These are phyloP conservation scores for Campylomormyrus tamandua DNA, from an alignment of 2,113 vertebrate species.

Conservation along the genomic window DNA sequence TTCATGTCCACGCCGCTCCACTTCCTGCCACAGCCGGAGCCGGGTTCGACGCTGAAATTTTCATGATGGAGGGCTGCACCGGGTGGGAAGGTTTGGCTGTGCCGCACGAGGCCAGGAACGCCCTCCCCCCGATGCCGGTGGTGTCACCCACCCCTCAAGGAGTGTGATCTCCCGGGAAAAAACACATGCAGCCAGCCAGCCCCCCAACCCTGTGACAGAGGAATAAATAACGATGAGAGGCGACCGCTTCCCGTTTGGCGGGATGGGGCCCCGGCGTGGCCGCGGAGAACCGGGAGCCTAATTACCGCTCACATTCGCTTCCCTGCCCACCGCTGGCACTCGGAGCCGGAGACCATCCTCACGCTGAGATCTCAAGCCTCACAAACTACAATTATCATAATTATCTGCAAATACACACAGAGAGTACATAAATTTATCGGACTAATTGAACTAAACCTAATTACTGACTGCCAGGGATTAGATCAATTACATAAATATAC, in stretches of 20 bases:
- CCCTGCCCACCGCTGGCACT: neutral
- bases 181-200: neutral
- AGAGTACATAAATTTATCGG: neutral
- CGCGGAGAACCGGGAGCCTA: neutral
- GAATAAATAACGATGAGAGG: constrained; percentile 25
- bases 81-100: constrained; percentile 16
- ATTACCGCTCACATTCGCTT: neutral
- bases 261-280: neutral
- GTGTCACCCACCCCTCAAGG: constrained; percentile 40
- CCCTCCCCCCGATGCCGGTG: constrained; percentile 32
- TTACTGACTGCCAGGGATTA: constrained; percentile 2
- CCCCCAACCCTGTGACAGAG: constrained; percentile 2
- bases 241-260: constrained; percentile 6
- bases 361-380: neutral
- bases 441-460: constrained; percentile 9
- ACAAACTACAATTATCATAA: neutral
- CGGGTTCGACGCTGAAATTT: constrained; percentile 29
- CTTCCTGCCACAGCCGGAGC: constrained; percentile 21
- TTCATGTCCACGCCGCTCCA: constrained; percentile 28
- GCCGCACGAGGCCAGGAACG: constrained; percentile 26
- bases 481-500: neutral
- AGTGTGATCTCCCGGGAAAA: constrained; percentile 24
- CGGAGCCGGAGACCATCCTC: neutral
- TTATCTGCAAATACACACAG: constrained; percentile 6
- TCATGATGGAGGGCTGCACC: constrained; percentile 26